Evolutionary conservation across 2,113 vertebrate species (phyloP).

Genomic region (Glareola pratincola): DNA sequence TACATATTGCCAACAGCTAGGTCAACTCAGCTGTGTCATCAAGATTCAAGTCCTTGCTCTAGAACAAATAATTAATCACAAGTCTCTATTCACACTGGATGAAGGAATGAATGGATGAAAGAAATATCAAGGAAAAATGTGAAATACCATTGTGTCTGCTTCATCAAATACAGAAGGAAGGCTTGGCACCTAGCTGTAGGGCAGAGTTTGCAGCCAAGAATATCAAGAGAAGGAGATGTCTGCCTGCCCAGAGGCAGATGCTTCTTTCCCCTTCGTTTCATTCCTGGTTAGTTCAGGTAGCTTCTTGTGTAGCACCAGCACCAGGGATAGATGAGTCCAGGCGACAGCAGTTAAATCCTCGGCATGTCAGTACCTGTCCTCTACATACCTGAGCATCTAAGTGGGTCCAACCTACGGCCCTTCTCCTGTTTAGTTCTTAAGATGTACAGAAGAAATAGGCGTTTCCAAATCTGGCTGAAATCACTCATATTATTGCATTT

Average conservation of each 20-base stretch:
- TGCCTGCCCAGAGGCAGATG: neutral
- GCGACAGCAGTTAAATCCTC: neutral
- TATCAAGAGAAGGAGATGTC: neutral
- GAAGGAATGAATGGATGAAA: neutral
- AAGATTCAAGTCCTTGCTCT: neutral
- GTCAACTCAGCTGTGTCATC: neutral
- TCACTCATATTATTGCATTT: neutral
- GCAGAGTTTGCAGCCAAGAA: neutral
- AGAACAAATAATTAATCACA: neutral
- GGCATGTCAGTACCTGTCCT: neutral
- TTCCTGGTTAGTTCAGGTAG: neutral
- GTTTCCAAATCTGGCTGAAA: neutral
- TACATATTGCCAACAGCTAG: neutral
- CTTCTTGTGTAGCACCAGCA: neutral
- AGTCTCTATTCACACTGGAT: accelerated
- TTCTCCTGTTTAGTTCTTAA: neutral
- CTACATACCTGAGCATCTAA: neutral
- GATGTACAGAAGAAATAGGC: neutral
- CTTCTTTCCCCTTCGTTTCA: neutral
- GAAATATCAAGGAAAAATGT: neutral
- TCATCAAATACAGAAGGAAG: neutral
- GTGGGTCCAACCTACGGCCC: neutral
- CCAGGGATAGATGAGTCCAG: neutral
- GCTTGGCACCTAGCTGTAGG: neutral
- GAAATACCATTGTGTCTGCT: neutral